phyloP scores from a whole-genome alignment of 2,797 vertebrate species.

The Coendou prehensilis region DNA sequence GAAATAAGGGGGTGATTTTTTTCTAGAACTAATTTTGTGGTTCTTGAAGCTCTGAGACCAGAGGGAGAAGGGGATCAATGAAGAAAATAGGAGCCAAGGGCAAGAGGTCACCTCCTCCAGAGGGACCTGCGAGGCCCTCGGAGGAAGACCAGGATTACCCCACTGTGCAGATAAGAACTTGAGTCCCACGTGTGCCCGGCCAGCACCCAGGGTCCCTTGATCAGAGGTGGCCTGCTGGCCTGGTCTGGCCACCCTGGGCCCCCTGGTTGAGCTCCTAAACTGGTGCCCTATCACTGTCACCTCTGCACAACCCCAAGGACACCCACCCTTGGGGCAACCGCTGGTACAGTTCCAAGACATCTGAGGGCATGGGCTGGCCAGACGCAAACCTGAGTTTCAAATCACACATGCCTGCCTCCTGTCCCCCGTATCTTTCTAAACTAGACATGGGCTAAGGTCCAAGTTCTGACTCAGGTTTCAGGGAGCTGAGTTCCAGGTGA shows the following conservation, averaged over 20 bases:
- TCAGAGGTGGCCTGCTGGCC: accelerated
- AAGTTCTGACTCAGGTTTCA: background rate
- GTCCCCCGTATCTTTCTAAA: background rate
- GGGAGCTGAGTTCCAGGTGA: background rate
- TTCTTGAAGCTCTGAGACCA: conserved; percentile 62
- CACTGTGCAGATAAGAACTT: no score
- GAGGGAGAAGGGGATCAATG: background rate
- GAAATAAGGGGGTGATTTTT: conserved; percentile 83
- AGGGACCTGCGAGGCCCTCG: background rate
- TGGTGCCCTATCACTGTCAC: accelerated
- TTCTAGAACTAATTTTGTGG: conserved; percentile 74
- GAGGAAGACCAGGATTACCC: accelerated
- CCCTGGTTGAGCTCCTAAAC: accelerated
- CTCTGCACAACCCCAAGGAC: background rate
- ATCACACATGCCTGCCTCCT: accelerated
- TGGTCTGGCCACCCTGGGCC: accelerated
- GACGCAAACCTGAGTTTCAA: background rate
- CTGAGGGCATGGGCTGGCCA: background rate
- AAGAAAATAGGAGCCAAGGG: conserved; percentile 6
- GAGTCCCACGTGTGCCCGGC: background rate
- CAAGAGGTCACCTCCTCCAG: background rate
- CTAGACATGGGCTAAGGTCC: background rate
- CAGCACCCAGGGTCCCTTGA: accelerated
- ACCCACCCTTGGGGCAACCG: accelerated
- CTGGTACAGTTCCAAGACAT: accelerated